Percentiles rank a stretch among this genome's conserved stretches.
Conservation (phyloP, 2,797 vertebrate species). For the Acanthurus lineatus region DNA sequence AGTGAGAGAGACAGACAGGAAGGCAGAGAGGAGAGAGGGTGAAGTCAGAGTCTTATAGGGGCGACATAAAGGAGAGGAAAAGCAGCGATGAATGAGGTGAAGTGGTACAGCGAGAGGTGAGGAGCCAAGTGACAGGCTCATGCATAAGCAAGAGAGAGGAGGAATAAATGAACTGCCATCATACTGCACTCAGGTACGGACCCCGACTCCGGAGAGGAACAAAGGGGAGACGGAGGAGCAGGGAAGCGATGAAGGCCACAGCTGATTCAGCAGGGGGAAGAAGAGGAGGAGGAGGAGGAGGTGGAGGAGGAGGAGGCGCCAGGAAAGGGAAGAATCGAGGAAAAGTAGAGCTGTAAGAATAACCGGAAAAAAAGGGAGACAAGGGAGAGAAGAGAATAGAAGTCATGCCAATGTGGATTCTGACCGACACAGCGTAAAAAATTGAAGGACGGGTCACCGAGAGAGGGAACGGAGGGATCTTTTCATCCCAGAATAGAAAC, state of each 20-base stretch:
- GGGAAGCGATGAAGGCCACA: constrained; percentile 46
- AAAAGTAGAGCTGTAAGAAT: constrained; percentile 6
- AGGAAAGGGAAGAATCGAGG: background rate
- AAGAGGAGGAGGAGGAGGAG: too few relatives aligned
- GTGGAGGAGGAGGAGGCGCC: background rate
- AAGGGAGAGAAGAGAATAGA: constrained; percentile 25
- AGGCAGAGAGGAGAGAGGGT: background rate
- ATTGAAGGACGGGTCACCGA: constrained; percentile 36
- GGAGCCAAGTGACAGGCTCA: constrained; percentile 56
- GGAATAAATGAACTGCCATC: constrained; percentile 52
- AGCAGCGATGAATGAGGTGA: constrained; percentile 43
- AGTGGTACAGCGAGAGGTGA: constrained; percentile 44
- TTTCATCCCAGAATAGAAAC: background rate
- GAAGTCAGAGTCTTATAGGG: constrained; percentile 25
- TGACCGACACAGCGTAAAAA: constrained; percentile 13
- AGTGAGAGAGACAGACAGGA: background rate
- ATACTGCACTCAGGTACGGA: constrained; percentile 49
- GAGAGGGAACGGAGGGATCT: background rate
- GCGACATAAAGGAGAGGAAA: constrained; percentile 24
- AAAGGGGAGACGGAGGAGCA: constrained; percentile 35
- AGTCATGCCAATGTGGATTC: background rate
- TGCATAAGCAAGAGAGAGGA: constrained; percentile 55
- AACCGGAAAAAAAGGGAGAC: background rate
- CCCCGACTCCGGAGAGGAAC: constrained; percentile 41
- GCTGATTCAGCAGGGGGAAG: constrained; percentile 58